Percentiles rank a stretch among this genome's conserved stretches.
phyloP scores from a whole-genome alignment of 2,888 invertebrate species.

The Lasioglossum leucozonium region DNA sequence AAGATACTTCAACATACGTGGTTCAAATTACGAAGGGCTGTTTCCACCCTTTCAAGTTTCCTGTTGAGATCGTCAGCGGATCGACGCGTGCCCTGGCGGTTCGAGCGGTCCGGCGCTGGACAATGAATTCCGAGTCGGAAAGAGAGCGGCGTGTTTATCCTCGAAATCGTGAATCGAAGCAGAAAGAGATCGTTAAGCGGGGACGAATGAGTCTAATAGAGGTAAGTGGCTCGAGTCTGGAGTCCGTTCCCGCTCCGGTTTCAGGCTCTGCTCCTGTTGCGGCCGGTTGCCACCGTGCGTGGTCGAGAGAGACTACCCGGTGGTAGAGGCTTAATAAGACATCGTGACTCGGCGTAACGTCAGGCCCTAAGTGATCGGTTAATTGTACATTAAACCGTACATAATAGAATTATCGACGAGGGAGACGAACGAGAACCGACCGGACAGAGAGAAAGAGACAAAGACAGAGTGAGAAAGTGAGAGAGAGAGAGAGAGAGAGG shows the following conservation, averaged over 20 bases:
- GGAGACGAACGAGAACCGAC: constrained; percentile 8
- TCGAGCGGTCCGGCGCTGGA: background rate
- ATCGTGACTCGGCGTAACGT: constrained; percentile 84
- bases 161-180: constrained; percentile 48
- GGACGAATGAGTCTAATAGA: constrained; percentile 29
- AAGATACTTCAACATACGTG: no score
- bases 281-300: constrained; percentile 61
- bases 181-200: constrained; percentile 50
- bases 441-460: background rate
- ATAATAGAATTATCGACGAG: constrained; percentile 83
- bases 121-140: constrained; percentile 34
- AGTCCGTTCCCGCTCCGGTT: constrained; percentile 47
- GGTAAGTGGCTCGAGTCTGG: constrained; percentile 39
- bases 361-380: constrained; percentile 84
- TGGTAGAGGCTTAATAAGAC: constrained; percentile 83
- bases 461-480: background rate
- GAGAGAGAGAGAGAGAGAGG: background rate
- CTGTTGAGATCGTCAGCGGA: background rate
- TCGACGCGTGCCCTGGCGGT: background rate
- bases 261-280: constrained; percentile 59
- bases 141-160: constrained; percentile 38
- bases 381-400: constrained; percentile 84
- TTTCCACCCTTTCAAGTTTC: no score
- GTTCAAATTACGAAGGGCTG: no score
- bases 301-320: constrained; percentile 64